Conservation (phyloP, 2,888 invertebrate genomes). For the Aleiodes testaceus region DNA sequence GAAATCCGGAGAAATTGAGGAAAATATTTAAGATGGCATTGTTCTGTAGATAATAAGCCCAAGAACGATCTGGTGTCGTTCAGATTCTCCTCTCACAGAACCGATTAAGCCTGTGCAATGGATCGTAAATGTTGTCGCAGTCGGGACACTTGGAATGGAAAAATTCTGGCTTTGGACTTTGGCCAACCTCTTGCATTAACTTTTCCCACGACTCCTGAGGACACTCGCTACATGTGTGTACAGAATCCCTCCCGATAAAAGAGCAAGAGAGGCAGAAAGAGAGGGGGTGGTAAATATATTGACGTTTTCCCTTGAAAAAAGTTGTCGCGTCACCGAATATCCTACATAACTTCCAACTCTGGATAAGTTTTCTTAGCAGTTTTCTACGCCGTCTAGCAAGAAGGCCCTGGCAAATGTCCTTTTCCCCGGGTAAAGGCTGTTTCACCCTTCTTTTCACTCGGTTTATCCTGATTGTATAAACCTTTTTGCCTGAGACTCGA, state of each 20-base stretch:
- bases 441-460: constrained; percentile 41
- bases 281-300: constrained; percentile 61
- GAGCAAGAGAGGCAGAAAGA: constrained; percentile 53
- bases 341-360: constrained; percentile 59
- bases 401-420: constrained; percentile 9
- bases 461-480: constrained; percentile 47
- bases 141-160: constrained; percentile 54
- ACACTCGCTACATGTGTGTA: constrained; percentile 38
- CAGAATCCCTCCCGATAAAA: constrained; percentile 29
- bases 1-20: too few relatives aligned
- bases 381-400: constrained; percentile 42
- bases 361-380: constrained; percentile 55
- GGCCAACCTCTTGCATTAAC: constrained; percentile 62
- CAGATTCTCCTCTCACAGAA: constrained; percentile 57
- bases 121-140: constrained; percentile 62
- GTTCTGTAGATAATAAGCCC: constrained; percentile 61
- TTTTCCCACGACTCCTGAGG: constrained; percentile 38
- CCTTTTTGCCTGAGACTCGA: neutral
- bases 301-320: constrained; percentile 64
- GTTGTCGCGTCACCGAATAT: constrained; percentile 67
- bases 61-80: constrained; percentile 44
- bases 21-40: too few relatives aligned
- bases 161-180: constrained; percentile 65
- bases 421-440: constrained; percentile 8
- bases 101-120: constrained; percentile 69